Percentiles rank a stretch among this genome's conserved stretches.
Conservation (phyloP, 2,113 vertebrate species). For the Aviceda subcristata region DNA sequence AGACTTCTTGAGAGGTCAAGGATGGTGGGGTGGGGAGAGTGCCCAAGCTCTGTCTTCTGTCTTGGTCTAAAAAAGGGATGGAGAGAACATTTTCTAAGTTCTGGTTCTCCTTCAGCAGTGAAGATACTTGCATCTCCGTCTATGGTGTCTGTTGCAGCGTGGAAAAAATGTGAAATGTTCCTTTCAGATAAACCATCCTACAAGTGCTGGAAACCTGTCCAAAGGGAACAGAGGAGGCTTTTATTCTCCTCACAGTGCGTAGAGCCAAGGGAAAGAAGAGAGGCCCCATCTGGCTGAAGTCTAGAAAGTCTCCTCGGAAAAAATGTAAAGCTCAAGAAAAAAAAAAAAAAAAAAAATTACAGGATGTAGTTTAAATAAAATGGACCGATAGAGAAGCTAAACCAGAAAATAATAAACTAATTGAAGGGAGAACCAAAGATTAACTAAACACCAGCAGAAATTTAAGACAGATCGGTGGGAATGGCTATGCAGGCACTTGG, state of each 20-base stretch:
- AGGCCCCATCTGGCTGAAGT: background rate
- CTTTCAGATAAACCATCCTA: background rate
- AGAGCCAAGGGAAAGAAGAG: background rate
- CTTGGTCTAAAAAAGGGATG: background rate
- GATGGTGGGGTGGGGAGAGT: background rate
- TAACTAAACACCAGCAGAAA: background rate
- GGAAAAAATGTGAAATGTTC: background rate
- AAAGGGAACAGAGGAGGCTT: slow-evolving; percentile 15
- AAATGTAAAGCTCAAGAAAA: background rate
- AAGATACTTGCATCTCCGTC: background rate
- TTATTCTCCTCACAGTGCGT: background rate
- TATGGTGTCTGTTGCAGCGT: background rate
- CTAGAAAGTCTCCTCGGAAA: background rate
- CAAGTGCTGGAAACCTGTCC: background rate
- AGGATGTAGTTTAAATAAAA: background rate
- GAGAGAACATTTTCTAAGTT: background rate
- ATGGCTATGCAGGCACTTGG: background rate
- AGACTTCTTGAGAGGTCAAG: background rate
- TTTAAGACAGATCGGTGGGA: background rate
- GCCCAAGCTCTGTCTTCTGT: background rate
- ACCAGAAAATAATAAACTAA: background rate
- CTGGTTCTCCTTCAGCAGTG: background rate
- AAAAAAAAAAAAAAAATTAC: background rate
- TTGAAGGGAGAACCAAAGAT: background rate
- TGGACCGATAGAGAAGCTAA: background rate